Base-by-base conservation (phyloP, 2,888 invertebrate species). In the Clanis bilineata region DNA sequence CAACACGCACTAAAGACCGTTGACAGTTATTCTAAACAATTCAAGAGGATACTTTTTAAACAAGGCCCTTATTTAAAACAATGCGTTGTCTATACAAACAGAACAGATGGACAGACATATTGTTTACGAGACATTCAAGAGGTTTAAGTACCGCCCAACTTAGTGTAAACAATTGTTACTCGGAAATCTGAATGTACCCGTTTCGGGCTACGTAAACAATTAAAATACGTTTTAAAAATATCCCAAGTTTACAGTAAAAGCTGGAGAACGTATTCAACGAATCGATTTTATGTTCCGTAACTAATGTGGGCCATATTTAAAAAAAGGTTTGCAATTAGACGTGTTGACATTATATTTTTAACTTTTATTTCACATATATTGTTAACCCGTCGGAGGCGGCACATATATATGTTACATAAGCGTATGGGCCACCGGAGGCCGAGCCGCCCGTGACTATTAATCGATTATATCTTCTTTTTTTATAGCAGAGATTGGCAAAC, bases 81-180 rank as follows among this genome's bases (percentile, higher is more conserved):
- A 51, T 51, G 51, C 28, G 0, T 41, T 2, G 45, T 45, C 25
- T n/a, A 22, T 22, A 22, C 22, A 45, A 23, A 45, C 12, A n/a
- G 12, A 9, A 10, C 9, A 3, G 47, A 51, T 10, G 18, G 28
- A 28, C 51, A 10, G 47, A 10, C 44, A 12, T 44, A 21, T 51
- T 51, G 51, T 51, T 51, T 51, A 51, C 51, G 51, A 51, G 28
- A 51, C 10, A 28, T 18, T 28, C 28, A 10, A 7, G 9, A 18
- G 18, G 1, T 45, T 45, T 45, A 45, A 45, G 45, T 45, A 45
- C 45, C 41, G 3, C 5, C 44, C 51, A 51, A 18, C 18, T 32
- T 32, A 32, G 51, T 25, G 28, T 51, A 51, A 51, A 51, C 51
- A 51, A 51, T 51, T 51, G 51, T 18, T 51, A 51, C 51, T 18